Evolutionary conservation across 2,113 vertebrate genomes (phyloP).

Genomic region (Ivindomyrus marchei): DNA sequence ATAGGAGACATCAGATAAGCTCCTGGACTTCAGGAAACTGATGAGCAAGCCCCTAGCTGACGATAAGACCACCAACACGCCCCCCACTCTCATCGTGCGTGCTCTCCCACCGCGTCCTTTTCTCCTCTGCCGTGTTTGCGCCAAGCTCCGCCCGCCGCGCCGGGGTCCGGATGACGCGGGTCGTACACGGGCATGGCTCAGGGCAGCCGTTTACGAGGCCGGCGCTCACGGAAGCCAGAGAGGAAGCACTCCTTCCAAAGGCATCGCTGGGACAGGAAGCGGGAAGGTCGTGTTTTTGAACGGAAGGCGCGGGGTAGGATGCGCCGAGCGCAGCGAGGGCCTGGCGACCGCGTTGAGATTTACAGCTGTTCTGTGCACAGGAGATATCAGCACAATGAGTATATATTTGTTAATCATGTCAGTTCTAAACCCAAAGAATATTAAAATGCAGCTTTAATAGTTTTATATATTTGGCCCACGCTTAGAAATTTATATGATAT

Average conservation of each 20-base stretch:
- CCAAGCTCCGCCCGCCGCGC: neutral
- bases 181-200: neutral
- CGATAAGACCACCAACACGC: neutral
- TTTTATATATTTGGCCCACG: neutral
- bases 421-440: neutral
- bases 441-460: neutral
- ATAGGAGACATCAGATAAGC: constrained; percentile 7
- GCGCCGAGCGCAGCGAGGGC: neutral
- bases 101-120: neutral
- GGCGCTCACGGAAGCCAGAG: neutral
- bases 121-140: neutral
- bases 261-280: constrained; percentile 10
- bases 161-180: neutral
- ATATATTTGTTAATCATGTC: neutral
- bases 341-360: neutral
- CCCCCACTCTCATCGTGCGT: neutral
- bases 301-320: neutral
- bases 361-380: neutral
- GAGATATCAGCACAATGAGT: neutral
- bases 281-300: constrained; percentile 23
- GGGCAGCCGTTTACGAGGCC: neutral
- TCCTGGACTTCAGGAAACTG: neutral
- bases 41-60: constrained; percentile 2
- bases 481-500: neutral
- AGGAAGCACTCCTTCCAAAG: constrained; percentile 10